Conservation (phyloP, 1,140 invertebrate species). For the Anoplolepis gracilipes region DNA sequence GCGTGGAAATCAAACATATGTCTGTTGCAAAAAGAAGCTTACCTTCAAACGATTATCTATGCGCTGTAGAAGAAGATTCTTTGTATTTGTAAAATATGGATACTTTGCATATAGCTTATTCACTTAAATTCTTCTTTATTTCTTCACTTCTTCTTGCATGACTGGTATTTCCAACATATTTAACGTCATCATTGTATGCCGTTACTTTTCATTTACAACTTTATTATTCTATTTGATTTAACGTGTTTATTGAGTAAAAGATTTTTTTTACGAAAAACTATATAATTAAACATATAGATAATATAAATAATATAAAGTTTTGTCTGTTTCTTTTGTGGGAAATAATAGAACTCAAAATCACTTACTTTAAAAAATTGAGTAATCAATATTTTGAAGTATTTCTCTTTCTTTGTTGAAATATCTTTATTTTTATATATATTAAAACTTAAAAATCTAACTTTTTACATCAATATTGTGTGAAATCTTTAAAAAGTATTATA, state of each 20-base stretch:
- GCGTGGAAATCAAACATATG: conserved; percentile 5
- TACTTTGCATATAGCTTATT: background rate
- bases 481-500: background rate
- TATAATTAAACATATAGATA: background rate
- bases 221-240: conserved; percentile 3
- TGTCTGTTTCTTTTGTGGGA: background rate
- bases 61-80: conserved; percentile 2
- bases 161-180: conserved; percentile 31
- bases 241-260: background rate
- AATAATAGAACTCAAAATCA: background rate
- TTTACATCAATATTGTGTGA: background rate
- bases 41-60: conserved; percentile 28
- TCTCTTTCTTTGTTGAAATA: background rate
- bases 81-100: background rate
- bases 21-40: conserved; percentile 32
- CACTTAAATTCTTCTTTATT: background rate
- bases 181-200: conserved; percentile 6
- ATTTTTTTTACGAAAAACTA: background rate
- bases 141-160: background rate
- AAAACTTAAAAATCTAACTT: background rate
- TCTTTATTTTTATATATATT: too few relatives aligned
- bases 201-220: conserved; percentile 15
- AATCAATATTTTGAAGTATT: background rate
- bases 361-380: background rate
- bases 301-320: conserved; percentile 9